phyloP scores from a whole-genome alignment of 2,888 invertebrate genomes.

The Gari tellinella region DNA sequence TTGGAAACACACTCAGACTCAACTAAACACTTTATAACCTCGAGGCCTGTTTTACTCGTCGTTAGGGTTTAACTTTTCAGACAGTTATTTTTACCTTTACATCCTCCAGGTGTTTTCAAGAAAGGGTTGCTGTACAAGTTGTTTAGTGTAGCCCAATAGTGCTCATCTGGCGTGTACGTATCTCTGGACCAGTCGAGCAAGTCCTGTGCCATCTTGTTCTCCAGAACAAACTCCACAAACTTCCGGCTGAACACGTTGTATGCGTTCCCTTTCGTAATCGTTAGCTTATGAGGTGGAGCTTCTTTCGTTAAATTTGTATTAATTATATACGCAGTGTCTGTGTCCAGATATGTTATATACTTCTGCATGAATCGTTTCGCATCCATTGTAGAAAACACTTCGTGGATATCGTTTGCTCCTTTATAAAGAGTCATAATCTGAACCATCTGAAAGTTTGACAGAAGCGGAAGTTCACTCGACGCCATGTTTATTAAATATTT shows the following conservation, averaged over 20 bases:
- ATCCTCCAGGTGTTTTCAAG: constrained; percentile 72
- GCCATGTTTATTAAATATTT: constrained; percentile 80
- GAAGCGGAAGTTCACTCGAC: constrained; percentile 75
- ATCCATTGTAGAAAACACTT: constrained; percentile 45
- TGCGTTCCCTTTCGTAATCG: constrained; percentile 74
- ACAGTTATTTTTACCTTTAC: constrained; percentile 63
- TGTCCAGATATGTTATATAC: constrained; percentile 51
- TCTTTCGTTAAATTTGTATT: constrained; percentile 46
- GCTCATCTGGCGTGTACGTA: constrained; percentile 78
- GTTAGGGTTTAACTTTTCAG: too few relatives aligned
- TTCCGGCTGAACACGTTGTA: constrained; percentile 71
- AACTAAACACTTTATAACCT: too few relatives aligned
- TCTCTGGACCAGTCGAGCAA: constrained; percentile 72
- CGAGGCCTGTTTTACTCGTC: too few relatives aligned
- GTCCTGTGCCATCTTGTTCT: constrained; percentile 50
- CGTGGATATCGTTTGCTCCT: constrained; percentile 76
- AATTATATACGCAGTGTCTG: constrained; percentile 36
- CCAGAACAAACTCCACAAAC: constrained; percentile 72
- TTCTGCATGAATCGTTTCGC: constrained; percentile 31
- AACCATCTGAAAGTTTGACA: constrained; percentile 77
- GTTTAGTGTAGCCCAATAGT: constrained; percentile 77
- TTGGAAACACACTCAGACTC: too few relatives aligned
- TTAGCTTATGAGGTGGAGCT: constrained; percentile 63
- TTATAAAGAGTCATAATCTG: constrained; percentile 71
- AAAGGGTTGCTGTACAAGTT: constrained; percentile 67